Percentiles rank a stretch among this genome's conserved stretches.
Evolutionary conservation across 2,797 vertebrate genomes (phyloP).

Genomic region (Dryobates pubescens): DNA sequence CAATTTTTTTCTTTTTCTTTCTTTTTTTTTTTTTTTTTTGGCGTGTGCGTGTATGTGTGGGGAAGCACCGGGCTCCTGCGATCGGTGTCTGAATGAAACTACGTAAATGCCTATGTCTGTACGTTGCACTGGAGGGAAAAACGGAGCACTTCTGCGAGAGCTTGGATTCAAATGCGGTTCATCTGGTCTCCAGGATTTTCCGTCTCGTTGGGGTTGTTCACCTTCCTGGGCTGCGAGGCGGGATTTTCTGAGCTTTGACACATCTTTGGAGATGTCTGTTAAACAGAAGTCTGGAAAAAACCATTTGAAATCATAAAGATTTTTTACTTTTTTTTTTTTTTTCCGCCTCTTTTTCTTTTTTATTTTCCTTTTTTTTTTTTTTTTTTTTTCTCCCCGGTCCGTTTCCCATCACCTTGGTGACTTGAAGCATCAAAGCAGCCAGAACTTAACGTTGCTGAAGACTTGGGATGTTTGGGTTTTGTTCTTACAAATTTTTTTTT

Average conservation of each 20-base stretch:
- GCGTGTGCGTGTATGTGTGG: slow-evolving; percentile 39
- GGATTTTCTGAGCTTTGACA: slow-evolving; percentile 73
- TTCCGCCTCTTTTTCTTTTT: not conserved
- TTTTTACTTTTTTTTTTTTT: not conserved
- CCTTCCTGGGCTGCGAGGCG: slow-evolving; percentile 55
- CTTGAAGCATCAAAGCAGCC: slow-evolving; percentile 70
- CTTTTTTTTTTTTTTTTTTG: not conserved
- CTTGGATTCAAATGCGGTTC: slow-evolving; percentile 65
- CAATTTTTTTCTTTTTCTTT: not conserved
- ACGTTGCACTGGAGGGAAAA: slow-evolving; percentile 68
- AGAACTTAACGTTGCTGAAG: slow-evolving; percentile 59
- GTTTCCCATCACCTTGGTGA: slow-evolving; percentile 34
- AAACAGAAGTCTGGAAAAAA: slow-evolving; percentile 63
- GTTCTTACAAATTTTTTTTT: slow-evolving; percentile 62
- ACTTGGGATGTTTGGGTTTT: slow-evolving; percentile 65
- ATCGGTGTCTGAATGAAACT: slow-evolving; percentile 71
- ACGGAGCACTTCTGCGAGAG: slow-evolving; percentile 68
- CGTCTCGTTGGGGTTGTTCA: slow-evolving; percentile 35
- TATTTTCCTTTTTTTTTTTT: not conserved
- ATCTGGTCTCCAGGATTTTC: slow-evolving; percentile 70
- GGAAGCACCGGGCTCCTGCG: slow-evolving; percentile 48
- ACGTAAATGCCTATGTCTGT: slow-evolving; percentile 61
- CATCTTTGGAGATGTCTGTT: slow-evolving; percentile 66
- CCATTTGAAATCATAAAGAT: slow-evolving; percentile 36
- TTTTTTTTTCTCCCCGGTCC: not conserved